phyloP scores from a whole-genome alignment of 53 echinoderm and acorn worm genomes.

The Echinarachnius parma region DNA sequence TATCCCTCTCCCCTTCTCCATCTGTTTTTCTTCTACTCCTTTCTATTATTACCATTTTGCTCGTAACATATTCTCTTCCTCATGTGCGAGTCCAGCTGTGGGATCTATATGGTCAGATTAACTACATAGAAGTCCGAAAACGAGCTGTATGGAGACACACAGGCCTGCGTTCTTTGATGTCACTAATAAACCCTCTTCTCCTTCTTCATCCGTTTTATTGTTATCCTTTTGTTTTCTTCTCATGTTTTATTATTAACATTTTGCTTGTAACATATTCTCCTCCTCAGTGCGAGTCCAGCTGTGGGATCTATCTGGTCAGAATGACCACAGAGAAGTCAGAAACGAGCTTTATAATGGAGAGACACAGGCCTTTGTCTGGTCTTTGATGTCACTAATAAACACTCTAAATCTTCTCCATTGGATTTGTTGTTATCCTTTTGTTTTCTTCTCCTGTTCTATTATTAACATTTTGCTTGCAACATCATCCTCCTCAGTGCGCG shows the following conservation, averaged over 20 bases:
- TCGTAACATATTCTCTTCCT: slow-evolving; percentile 2
- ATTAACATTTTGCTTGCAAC: no score
- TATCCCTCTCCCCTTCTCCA: no score
- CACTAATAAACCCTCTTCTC: slow-evolving; percentile 68
- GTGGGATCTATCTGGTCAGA: slow-evolving; percentile 87
- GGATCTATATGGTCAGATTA: slow-evolving; percentile 82
- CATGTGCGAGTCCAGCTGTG: slow-evolving; percentile 90
- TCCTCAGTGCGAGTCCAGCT: slow-evolving; percentile 79
- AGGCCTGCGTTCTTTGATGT: slow-evolving; percentile 81
- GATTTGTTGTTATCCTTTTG: no score
- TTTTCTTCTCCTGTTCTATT: no score
- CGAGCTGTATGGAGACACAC: slow-evolving; percentile 75
- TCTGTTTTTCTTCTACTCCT: no score
- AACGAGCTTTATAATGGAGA: slow-evolving; percentile 73
- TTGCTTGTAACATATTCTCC: no score
- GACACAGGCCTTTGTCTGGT: slow-evolving; percentile 71
- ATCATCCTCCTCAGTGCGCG: slow-evolving; percentile 60
- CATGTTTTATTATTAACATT: no score
- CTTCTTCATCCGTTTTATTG: no score
- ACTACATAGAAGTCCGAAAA: slow-evolving; percentile 72
- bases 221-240: no score
- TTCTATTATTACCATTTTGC: no score
- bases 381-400: slow-evolving; percentile 81
- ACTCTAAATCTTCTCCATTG: no score
- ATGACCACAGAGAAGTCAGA: slow-evolving; percentile 78